Base-by-base conservation (phyloP, 2,888 invertebrate genomes). In the Diloba caeruleocephala region DNA sequence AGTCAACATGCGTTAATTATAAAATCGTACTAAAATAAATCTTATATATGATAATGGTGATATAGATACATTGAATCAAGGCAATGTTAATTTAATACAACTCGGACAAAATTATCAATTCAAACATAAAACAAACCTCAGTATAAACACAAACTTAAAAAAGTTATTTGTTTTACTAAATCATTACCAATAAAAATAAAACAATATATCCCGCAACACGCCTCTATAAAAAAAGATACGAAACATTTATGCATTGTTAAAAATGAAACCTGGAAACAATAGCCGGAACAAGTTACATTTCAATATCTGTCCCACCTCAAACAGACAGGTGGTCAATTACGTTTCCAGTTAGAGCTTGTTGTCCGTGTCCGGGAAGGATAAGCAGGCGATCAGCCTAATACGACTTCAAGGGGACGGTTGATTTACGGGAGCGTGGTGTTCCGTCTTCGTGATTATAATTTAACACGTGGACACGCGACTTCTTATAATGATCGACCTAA, bases 361-460 rank as follows among this genome's bases (percentile, higher is more conserved):
- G 66, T 44, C 42, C 41, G 29, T 74, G 67, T 81, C 82, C 81
- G 82, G 82, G 81, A 82, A 76, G 78, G 67, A 76, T 74, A 68
- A 69, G 69, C 62, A 67, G 54, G 50, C 57, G 38, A 44, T 58
- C 54, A 43, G 31, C 51, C 59, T 70, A 75, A 80, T 80, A 59
- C 71, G 70, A 60, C 49, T 71, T 65, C 76, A 76, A 81, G 79
- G 79, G 77, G 80, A 74, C 74, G 46, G 65, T 65, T 76, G 80
- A 81, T 76, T 78, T 81, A 80, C 74, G 58, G 44, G 62, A 48
- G 32, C 57, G 45, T 38, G 15, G 31, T 60, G 58, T 65, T 71
- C 69, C 62, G 66, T 41, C 70, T 58, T 52, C 21, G 29, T 54
- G 46, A 58, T 56, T 61, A 42, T 44, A 36, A 65, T 53, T 44